Evolutionary conservation across 1,140 invertebrate genomes (phyloP).

Genomic region (Drosophila serrata): DNA sequence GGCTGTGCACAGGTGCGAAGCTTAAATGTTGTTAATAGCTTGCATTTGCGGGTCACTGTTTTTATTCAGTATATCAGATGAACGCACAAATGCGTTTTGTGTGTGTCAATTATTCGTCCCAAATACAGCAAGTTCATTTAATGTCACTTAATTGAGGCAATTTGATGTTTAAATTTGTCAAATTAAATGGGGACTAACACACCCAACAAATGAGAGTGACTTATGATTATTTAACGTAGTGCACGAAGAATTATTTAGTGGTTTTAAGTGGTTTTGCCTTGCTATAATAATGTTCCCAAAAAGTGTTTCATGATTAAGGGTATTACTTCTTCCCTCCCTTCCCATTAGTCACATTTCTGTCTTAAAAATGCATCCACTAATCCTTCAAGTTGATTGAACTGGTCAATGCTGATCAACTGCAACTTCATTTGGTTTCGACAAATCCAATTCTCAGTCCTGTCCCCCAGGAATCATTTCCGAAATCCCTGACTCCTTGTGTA

Average conservation of each 20-base stretch:
- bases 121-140: conserved; percentile 16
- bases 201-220: neutral
- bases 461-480: conserved; percentile 11
- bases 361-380: neutral
- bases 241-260: neutral
- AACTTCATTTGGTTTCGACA: conserved; percentile 8
- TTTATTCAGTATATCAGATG: conserved; percentile 12
- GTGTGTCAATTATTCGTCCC: conserved; percentile 13
- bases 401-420: neutral
- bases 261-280: neutral
- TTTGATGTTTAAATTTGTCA: neutral
- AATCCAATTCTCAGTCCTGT: neutral
- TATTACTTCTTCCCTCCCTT: too few relatives aligned
- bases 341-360: neutral
- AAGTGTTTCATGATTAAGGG: too few relatives aligned
- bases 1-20: conserved; percentile 6
- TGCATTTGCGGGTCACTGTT: neutral
- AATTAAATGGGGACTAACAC: conserved; percentile 3
- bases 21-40: conserved; percentile 23
- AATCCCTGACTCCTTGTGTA: neutral
- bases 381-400: neutral
- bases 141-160: conserved; percentile 13
- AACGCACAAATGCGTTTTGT: conserved; percentile 30
- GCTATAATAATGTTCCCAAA: too few relatives aligned
- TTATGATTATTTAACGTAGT: neutral